phyloP scores from a whole-genome alignment of 2,888 invertebrate species.

The Cinara cedri region DNA sequence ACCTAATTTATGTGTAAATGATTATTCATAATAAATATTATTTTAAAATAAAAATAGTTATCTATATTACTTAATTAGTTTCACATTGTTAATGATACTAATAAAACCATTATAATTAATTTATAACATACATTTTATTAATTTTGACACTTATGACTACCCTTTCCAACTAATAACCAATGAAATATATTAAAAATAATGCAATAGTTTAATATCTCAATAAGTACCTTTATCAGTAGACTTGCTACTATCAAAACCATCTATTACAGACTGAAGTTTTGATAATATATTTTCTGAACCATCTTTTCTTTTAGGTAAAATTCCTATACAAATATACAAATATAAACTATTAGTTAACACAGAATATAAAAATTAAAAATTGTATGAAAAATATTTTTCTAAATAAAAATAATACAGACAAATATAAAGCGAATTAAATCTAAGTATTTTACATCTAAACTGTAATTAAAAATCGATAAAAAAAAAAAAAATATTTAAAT shows the following conservation, averaged over 20 bases:
- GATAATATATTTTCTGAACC: constrained; percentile 93
- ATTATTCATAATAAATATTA: neutral
- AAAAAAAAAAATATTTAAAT: no score
- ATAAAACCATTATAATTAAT: no score
- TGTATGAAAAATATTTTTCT: neutral
- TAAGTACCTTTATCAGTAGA: constrained; percentile 44
- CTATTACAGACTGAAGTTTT: constrained; percentile 77
- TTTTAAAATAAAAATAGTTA: neutral
- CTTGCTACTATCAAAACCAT: constrained; percentile 24
- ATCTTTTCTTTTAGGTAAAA: constrained; percentile 94
- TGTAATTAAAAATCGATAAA: no score
- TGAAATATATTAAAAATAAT: neutral
- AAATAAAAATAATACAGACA: neutral
- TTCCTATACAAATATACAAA: constrained; percentile 67
- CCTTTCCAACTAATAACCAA: no score
- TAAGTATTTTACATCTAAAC: no score
- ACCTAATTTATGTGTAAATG: no score
- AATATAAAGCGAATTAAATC: neutral
- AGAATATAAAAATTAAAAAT: neutral
- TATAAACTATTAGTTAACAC: neutral
- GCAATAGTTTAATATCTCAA: neutral
- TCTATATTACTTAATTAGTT: no score
- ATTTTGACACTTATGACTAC: no score
- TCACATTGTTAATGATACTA: no score
- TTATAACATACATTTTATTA: no score